Base-by-base conservation (phyloP, 1,140 invertebrate species). In the Meloidogyne floridensis region DNA sequence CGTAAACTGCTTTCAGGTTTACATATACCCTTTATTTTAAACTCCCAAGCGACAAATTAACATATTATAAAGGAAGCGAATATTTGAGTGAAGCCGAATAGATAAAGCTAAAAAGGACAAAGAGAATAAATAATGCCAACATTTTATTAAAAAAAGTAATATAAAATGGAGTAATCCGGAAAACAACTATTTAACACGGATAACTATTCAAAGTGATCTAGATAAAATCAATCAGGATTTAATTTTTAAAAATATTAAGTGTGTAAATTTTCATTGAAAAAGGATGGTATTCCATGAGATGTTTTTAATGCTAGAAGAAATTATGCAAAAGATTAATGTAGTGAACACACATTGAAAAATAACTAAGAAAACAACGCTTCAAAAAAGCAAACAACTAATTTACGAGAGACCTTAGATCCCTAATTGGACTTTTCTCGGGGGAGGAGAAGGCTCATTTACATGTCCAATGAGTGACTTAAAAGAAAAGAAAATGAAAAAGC, bases 11-110 rank as follows among this genome's bases (percentile, higher is more conserved):
- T 65, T 65, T 65, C 59, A 65, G 59, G 59, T 65, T 65, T 65
- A 65, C 15, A 65, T 65, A 18, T 6, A 65, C 15, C n/a, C n/a
- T 65, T 59, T 59, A 59, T 59, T 13, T 13, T 15, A 13, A 65
- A 65, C 59, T 65, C 59, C 59, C 59, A 65, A 65, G n/a, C 59
- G 59, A n/a, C 59, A 65, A 65, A 65, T 65, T 65, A 65, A 65
- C 59, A 65, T 65, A 65, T n/a, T 47, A 47, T 47, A 47, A 47
- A 47, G 32, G 47, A 53, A 32, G 32, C 32, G 73, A 75, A 75
- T 6, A 53, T 32, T 32, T 32, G 18, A 18, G 20, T 54, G 8
- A 18, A 75, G 15, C 15, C 18, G 56, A 43, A 32, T n/a, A 13
- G 72, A 13, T 18, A 73, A 73, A n/a, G 51, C 42, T 42, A 11